Conservation (phyloP, 2,113 vertebrate species). For the Cebus imitator region DNA sequence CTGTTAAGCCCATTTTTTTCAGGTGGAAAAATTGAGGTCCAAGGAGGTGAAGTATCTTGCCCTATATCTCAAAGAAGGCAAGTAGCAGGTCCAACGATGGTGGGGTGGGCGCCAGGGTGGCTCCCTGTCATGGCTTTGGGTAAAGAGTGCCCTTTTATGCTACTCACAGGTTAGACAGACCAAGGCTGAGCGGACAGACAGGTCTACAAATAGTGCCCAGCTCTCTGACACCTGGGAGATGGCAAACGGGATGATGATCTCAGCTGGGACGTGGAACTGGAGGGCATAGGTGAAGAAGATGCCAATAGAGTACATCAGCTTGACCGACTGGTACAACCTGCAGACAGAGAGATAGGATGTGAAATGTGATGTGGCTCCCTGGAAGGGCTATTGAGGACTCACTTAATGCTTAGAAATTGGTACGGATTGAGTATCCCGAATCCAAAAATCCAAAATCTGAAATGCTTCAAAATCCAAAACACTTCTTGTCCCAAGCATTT, state of each 20-base stretch:
- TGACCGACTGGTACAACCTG: constrained; percentile 95
- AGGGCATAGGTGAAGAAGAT: constrained; percentile 96
- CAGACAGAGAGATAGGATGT: neutral
- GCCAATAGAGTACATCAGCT: constrained; percentile 92
- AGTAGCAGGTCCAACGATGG: neutral
- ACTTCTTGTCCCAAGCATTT: neutral
- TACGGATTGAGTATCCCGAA: neutral
- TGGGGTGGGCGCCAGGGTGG: neutral
- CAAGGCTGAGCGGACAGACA: constrained; percentile 85
- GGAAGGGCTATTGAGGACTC: neutral
- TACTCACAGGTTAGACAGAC: constrained; percentile 94
- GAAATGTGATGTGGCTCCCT: neutral
- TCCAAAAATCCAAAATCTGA: neutral
- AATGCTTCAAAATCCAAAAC: neutral
- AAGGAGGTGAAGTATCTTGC: neutral
- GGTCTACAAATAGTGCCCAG: constrained; percentile 85
- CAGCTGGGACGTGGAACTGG: constrained; percentile 95
- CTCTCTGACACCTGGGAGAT: constrained; percentile 83
- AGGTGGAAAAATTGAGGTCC: neutral
- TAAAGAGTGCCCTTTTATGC: neutral
- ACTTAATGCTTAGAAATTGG: neutral
- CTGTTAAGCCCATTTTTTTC: neutral
- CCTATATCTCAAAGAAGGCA: neutral
- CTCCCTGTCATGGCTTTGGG: neutral
- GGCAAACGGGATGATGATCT: constrained; percentile 89